phyloP scores from a whole-genome alignment of 2,888 invertebrate genomes.

The Eupeodes latifasciatus region DNA sequence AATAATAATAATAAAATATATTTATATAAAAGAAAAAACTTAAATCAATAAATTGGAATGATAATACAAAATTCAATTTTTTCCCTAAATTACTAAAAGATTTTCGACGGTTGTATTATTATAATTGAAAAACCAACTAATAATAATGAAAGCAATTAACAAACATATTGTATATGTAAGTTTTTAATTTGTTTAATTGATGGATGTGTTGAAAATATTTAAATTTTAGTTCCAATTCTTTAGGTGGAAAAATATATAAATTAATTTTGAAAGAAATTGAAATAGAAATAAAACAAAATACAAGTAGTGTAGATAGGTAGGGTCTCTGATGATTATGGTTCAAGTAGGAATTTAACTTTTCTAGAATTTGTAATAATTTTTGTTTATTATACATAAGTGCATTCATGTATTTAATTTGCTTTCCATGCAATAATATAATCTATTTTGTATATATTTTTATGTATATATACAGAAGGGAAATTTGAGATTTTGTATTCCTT shows the following conservation, averaged over 20 bases:
- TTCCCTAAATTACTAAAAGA: constrained; percentile 60
- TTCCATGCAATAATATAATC: constrained; percentile 22
- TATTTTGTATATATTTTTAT: constrained; percentile 14
- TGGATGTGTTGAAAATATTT: constrained; percentile 12
- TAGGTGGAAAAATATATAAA: constrained; percentile 5
- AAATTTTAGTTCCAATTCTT: background rate
- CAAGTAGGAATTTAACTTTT: constrained; percentile 10
- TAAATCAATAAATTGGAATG: constrained; percentile 77
- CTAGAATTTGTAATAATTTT: background rate
- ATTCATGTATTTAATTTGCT: constrained; percentile 41
- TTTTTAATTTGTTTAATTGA: background rate
- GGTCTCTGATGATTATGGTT: constrained; percentile 37
- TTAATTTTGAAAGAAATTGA: background rate
- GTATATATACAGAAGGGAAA: constrained; percentile 45
- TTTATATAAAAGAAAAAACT: constrained; percentile 57
- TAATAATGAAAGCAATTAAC: background rate
- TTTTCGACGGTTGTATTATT: constrained; percentile 44
- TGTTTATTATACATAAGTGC: constrained; percentile 63
- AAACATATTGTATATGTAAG: background rate
- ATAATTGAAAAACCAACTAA: constrained; percentile 34
- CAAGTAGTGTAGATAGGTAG: constrained; percentile 10
- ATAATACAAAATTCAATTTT: constrained; percentile 77
- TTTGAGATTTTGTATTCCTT: constrained; percentile 7
- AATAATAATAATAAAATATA: constrained; percentile 56
- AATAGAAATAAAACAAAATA: background rate